phyloP scores from a whole-genome alignment of 53 echinoderm and acorn worm genomes.

The Luidia sarsii region DNA sequence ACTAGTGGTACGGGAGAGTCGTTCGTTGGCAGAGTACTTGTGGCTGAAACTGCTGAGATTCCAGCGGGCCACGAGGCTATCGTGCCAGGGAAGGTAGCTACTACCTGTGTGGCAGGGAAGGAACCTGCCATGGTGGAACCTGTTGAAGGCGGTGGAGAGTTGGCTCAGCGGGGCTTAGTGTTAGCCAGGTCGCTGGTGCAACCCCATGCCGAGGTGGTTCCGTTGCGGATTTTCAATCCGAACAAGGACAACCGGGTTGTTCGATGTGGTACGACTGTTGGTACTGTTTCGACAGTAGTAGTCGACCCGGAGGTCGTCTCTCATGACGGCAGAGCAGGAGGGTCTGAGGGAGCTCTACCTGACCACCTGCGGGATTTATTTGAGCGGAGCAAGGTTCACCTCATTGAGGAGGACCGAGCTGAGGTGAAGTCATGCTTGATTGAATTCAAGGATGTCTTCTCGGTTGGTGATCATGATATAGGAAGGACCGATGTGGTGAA shows the following conservation, averaged over 20 bases:
- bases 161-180: background rate
- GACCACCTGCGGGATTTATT: background rate
- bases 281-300: too few relatives aligned
- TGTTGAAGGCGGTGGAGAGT: background rate
- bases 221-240: background rate
- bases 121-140: background rate
- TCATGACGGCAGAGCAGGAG: too few relatives aligned
- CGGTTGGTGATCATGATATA: constrained; percentile 43
- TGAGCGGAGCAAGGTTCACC: background rate
- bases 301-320: too few relatives aligned
- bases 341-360: too few relatives aligned
- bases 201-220: background rate
- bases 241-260: background rate
- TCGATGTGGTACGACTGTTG: background rate
- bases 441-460: background rate
- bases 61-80: background rate
- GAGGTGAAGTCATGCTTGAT: background rate
- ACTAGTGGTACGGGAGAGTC: background rate
- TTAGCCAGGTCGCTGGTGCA: background rate
- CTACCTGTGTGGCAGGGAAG: too few relatives aligned
- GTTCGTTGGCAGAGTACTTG: background rate
- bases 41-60: too few relatives aligned
- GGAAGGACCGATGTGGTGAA: constrained; percentile 42
- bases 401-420: background rate
- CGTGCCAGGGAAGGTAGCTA: too few relatives aligned